Percentiles rank a stretch among this genome's conserved stretches.
Conservation (phyloP, 2,888 invertebrate species). For the Metallyticus violacea region DNA sequence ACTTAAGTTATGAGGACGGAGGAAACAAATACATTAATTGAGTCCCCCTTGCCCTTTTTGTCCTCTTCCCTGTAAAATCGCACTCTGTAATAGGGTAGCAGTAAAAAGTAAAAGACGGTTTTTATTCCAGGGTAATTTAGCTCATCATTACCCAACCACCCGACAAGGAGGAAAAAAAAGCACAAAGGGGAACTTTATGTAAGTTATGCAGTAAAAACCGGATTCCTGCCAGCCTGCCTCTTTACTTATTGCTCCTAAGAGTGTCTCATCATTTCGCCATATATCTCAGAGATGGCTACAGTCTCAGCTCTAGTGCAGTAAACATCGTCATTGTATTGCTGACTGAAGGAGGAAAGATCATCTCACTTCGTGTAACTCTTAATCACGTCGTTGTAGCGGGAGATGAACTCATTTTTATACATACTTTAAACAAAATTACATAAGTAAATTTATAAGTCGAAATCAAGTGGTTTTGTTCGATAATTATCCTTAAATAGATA, state of each 20-base stretch:
- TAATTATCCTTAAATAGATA: no score
- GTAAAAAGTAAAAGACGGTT: background rate
- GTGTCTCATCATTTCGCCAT: slow-evolving; percentile 6
- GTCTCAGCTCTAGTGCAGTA: background rate
- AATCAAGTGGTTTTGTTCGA: no score
- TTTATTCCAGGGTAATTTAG: background rate
- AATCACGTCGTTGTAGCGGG: no score
- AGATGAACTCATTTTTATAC: no score
- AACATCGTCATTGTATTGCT: background rate
- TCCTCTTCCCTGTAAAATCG: background rate
- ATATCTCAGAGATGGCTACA: background rate
- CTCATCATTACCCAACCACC: background rate
- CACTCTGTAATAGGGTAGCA: background rate
- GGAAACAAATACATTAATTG: background rate
- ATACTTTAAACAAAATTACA: no score
- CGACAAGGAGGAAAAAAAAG: background rate
- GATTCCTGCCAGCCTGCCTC: background rate
- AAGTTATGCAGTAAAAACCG: slow-evolving; percentile 14
- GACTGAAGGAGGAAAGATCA: no score
- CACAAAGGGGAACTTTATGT: slow-evolving; percentile 1
- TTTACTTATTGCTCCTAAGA: slow-evolving; percentile 1
- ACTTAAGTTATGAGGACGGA: background rate
- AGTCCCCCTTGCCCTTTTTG: no score
- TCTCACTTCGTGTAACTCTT: no score
- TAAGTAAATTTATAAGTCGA: no score